Evolutionary conservation across 1,140 invertebrate genomes (phyloP).

Genomic region (Bombus balteatus): DNA sequence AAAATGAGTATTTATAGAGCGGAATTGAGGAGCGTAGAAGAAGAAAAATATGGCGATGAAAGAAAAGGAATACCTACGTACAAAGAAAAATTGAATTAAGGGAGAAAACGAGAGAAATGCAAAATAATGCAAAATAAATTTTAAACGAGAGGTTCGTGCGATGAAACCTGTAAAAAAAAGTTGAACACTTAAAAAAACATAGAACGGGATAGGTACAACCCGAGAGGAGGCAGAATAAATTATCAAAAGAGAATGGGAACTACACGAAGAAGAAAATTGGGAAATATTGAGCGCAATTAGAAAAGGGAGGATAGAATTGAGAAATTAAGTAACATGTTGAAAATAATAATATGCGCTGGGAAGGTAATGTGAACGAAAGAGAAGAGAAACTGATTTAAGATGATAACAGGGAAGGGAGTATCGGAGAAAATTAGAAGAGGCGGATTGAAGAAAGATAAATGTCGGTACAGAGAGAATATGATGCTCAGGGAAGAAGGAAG

Average conservation of each 20-base stretch:
- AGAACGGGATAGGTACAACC: too few relatives aligned
- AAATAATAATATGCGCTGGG: not conserved
- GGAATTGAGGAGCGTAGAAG: too few relatives aligned
- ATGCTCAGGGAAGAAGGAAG: not conserved
- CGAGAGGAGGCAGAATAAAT: too few relatives aligned
- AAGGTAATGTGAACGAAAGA: not conserved
- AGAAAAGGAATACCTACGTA: too few relatives aligned
- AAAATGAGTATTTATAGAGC: too few relatives aligned
- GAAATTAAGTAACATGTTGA: not conserved
- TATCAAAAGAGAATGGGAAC: not conserved
- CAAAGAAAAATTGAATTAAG: too few relatives aligned
- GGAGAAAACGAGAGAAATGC: too few relatives aligned
- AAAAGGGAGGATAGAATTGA: not conserved
- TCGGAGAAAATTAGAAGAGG: not conserved
- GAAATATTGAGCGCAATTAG: not conserved
- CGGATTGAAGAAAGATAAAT: not conserved
- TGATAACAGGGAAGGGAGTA: not conserved
- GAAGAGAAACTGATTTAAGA: not conserved
- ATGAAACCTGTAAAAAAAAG: too few relatives aligned
- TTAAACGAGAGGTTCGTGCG: too few relatives aligned
- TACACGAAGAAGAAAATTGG: not conserved
- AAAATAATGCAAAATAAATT: too few relatives aligned
- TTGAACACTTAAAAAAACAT: too few relatives aligned
- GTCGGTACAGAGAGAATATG: not conserved
- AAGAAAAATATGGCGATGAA: too few relatives aligned